Evolutionary conservation across 2,797 vertebrate species (phyloP).

Genomic region (Megaceryle alcyon): DNA sequence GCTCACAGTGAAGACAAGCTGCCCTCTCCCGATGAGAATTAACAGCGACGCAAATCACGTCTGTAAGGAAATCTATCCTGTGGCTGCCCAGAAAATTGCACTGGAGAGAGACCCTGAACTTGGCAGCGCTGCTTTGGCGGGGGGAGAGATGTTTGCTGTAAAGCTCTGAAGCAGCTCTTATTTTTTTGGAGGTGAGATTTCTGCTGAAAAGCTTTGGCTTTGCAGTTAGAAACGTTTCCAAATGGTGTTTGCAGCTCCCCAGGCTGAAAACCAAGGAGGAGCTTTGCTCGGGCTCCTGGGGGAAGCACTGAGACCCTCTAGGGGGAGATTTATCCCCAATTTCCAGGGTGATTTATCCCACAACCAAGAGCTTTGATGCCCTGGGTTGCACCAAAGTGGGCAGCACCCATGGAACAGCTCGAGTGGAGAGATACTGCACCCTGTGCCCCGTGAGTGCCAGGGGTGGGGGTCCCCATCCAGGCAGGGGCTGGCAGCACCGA

Average conservation of each 20-base stretch:
- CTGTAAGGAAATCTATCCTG: not conserved
- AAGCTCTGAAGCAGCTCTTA: not conserved
- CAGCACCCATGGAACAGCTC: not conserved
- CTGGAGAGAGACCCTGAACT: not conserved
- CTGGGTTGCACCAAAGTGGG: not conserved
- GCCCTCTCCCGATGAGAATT: not conserved
- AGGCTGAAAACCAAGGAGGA: not conserved
- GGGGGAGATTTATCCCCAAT: not conserved
- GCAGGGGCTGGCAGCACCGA: not conserved
- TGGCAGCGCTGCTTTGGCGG: rapidly evolving
- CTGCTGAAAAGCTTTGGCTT: not conserved
- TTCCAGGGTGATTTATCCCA: not conserved
- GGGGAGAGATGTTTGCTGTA: not conserved
- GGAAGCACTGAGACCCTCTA: rapidly evolving
- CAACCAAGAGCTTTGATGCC: not conserved
- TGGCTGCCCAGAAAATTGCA: rapidly evolving
- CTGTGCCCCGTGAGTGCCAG: not conserved
- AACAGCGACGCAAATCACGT: rapidly evolving
- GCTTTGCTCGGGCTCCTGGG: not conserved
- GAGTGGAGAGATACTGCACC: rapidly evolving
- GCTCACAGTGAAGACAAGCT: not conserved
- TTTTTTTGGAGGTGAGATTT: not conserved
- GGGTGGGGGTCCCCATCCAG: rapidly evolving
- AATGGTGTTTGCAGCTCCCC: not conserved
- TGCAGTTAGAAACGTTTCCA: no score